phyloP scores from a whole-genome alignment of 2,888 invertebrate genomes.

The Sesamia inferens region DNA sequence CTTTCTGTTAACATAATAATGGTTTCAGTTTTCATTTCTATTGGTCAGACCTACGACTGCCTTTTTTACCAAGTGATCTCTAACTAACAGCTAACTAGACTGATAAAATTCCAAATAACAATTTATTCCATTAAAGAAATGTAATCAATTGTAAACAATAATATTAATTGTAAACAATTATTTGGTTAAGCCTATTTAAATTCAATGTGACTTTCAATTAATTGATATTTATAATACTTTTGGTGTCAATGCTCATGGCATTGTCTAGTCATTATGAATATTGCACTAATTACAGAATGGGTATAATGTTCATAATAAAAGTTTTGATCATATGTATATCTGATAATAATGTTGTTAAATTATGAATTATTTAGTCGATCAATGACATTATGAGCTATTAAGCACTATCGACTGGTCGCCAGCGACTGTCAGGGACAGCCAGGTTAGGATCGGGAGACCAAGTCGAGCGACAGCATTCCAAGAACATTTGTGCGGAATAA shows the following conservation, averaged over 20 bases:
- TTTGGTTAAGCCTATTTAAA: conserved; percentile 50
- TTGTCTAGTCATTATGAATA: conserved; percentile 17
- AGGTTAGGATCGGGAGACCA: no score
- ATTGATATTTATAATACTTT: conserved; percentile 13
- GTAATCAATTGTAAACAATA: conserved; percentile 58
- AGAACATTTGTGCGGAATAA: no score
- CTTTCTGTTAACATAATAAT: no score
- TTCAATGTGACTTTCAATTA: conserved; percentile 54
- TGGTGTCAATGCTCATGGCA: conserved; percentile 1
- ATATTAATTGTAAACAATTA: conserved; percentile 39
- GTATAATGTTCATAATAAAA: conserved; percentile 12
- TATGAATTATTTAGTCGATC: conserved; percentile 22
- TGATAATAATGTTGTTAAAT: conserved; percentile 8
- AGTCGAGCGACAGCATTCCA: no score
- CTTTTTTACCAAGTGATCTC: background rate
- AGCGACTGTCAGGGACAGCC: no score
- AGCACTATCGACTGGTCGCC: no score
- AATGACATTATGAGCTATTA: background rate
- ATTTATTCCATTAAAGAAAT: conserved; percentile 49
- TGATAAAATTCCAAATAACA: conserved; percentile 51
- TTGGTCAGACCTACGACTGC: no score
- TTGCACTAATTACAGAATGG: conserved; percentile 14
- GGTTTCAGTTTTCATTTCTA: no score
- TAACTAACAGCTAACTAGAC: conserved; percentile 10
- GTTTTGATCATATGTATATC: conserved; percentile 1